phyloP scores from a whole-genome alignment of 2,888 invertebrate species.

The Athrips mouffetella region DNA sequence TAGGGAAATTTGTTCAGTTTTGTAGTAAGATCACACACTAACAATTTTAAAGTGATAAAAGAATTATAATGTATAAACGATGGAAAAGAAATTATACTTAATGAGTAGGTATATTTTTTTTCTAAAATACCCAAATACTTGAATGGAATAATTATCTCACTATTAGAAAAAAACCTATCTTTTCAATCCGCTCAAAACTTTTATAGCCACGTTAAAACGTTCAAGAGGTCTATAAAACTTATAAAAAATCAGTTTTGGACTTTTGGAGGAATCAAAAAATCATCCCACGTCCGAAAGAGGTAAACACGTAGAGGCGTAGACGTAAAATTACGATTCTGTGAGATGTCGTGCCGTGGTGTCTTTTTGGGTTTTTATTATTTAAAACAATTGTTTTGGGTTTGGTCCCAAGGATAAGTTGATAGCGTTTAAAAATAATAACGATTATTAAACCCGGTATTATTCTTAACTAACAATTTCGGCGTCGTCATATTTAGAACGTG shows the following conservation, averaged over 20 bases:
- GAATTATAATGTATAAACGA: too few relatives aligned
- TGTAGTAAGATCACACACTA: too few relatives aligned
- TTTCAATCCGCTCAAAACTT: neutral
- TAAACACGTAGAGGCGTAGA: constrained; percentile 2
- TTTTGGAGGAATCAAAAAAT: constrained; percentile 41
- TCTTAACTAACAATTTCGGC: too few relatives aligned
- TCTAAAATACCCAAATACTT: too few relatives aligned
- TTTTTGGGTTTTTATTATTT: constrained; percentile 4
- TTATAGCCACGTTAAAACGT: neutral
- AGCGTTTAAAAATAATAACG: neutral
- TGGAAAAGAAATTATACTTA: too few relatives aligned
- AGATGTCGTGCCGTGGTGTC: neutral
- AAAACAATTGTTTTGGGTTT: constrained; percentile 2
- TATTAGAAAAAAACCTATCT: neutral
- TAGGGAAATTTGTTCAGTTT: too few relatives aligned
- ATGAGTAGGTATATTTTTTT: too few relatives aligned
- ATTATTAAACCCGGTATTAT: too few relatives aligned
- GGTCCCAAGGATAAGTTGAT: neutral
- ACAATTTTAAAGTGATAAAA: too few relatives aligned
- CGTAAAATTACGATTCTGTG: constrained; percentile 3
- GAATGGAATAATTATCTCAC: too few relatives aligned
- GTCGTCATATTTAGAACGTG: too few relatives aligned
- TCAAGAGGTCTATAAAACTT: neutral
- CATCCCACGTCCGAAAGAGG: constrained; percentile 47
- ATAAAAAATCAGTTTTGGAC: constrained; percentile 6